Evolutionary conservation across 2,888 invertebrate genomes (phyloP).

Genomic region (Scrobipalpa atriplicella): DNA sequence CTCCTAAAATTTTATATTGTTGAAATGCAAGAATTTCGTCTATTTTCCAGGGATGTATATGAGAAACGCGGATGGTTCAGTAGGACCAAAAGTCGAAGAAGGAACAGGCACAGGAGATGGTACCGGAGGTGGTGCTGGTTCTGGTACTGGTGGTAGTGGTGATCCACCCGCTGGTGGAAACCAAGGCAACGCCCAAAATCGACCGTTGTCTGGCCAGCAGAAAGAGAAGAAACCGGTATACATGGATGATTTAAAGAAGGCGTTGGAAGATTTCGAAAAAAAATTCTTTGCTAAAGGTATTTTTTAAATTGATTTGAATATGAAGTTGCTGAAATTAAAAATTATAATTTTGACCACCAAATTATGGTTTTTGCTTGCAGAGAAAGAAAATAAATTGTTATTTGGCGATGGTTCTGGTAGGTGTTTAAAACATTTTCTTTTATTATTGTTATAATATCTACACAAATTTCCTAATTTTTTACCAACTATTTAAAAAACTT

Average conservation of each 20-base stretch:
- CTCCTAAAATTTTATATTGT: too few species aligned
- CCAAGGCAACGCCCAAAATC: too few species aligned
- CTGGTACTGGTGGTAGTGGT: not conserved
- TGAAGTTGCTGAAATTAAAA: too few species aligned
- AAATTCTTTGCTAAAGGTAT: constrained; percentile 15
- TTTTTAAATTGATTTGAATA: not conserved
- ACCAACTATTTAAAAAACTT: not conserved
- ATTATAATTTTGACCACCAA: too few species aligned
- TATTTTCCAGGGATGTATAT: not conserved
- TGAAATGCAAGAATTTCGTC: not conserved
- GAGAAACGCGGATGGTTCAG: not conserved
- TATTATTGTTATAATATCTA: not conserved
- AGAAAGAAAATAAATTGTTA: constrained; percentile 12
- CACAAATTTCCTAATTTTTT: not conserved
- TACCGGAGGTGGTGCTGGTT: not conserved
- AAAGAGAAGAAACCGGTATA: constrained; percentile 45
- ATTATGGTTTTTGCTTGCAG: not conserved
- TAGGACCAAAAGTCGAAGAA: not conserved
- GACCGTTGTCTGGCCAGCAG: too few species aligned
- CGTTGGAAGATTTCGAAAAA: constrained; percentile 52
- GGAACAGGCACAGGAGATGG: not conserved
- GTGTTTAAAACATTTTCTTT: not conserved
- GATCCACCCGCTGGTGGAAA: too few species aligned
- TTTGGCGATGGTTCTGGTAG: not conserved
- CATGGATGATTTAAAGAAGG: constrained; percentile 58